Conservation (phyloP, 2,888 invertebrate species). For the Eustalomyia histrio region DNA sequence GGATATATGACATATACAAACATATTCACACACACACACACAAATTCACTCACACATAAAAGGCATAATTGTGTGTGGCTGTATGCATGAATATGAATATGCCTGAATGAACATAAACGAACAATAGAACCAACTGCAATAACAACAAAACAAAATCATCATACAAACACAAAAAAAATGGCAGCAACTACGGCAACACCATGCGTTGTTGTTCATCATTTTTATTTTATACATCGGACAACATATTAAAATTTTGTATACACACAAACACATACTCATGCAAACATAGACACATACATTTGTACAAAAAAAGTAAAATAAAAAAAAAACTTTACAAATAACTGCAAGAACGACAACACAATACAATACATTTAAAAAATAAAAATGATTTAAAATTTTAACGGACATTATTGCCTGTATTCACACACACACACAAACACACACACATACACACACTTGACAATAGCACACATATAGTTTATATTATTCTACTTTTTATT, state of each 20-base stretch:
- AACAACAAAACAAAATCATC: conserved; percentile 7
- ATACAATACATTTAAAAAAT: conserved; percentile 4
- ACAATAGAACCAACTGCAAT: conserved; percentile 14
- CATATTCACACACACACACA: background rate
- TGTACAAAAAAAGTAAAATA: no score
- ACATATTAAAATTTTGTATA: conserved; percentile 29
- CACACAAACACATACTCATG: background rate
- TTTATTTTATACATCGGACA: conserved; percentile 5
- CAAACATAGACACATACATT: background rate
- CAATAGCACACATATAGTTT: background rate
- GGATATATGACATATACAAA: background rate
- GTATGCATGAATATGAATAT: conserved; percentile 22
- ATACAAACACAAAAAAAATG: conserved; percentile 17
- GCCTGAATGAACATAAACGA: conserved; percentile 38
- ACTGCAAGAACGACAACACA: conserved; percentile 15
- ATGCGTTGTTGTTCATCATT: conserved; percentile 38
- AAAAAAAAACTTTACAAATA: background rate
- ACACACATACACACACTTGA: background rate
- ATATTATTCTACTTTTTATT: background rate
- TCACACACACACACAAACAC: background rate
- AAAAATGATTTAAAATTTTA: conserved; percentile 22
- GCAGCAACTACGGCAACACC: conserved; percentile 16
- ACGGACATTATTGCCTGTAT: conserved; percentile 22
- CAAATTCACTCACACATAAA: background rate
- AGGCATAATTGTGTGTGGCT: background rate